A percentile compares a stretch with the other conserved stretches of the same genome.
Conservation (phyloP, 30 jellyfish, hydroid and myxozoan species). For the Chironex yamaguchii region DNA sequence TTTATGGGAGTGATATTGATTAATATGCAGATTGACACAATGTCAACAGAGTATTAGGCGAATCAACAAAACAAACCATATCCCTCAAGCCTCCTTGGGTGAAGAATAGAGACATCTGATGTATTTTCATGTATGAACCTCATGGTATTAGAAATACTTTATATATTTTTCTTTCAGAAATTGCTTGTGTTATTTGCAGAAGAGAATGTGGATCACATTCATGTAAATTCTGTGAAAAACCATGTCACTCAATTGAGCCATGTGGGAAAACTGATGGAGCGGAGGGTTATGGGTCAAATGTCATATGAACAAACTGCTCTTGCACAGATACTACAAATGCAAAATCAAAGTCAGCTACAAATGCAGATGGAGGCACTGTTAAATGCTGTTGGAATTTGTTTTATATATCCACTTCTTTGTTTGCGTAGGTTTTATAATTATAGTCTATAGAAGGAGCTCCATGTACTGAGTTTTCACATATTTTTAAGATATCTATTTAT, state of each 20-base stretch:
- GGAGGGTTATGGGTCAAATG: constrained; percentile 11
- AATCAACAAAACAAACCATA: no score
- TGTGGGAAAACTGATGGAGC: constrained; percentile 4
- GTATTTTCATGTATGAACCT: no score
- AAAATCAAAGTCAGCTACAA: no score
- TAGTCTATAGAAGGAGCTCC: no score
- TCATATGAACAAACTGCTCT: constrained; percentile 7
- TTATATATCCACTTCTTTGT: neutral
- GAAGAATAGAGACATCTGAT: no score
- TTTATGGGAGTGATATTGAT: no score
- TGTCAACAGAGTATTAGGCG: no score
- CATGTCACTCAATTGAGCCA: constrained; percentile 13
- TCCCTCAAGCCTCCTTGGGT: no score
- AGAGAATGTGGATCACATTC: constrained; percentile 15
- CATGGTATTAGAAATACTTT: neutral
- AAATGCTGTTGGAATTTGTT: constrained; percentile 1
- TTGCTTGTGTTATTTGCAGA: constrained; percentile 4
- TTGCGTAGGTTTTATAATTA: no score
- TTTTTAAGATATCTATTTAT: neutral
- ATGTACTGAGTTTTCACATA: neutral
- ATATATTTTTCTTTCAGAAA: neutral
- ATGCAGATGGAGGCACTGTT: constrained; percentile 14
- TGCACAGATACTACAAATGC: neutral
- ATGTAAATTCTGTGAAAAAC: constrained; percentile 1
- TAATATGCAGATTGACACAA: no score